Base-by-base conservation (phyloP, 2,113 vertebrate species). In the Pandion haliaetus region DNA sequence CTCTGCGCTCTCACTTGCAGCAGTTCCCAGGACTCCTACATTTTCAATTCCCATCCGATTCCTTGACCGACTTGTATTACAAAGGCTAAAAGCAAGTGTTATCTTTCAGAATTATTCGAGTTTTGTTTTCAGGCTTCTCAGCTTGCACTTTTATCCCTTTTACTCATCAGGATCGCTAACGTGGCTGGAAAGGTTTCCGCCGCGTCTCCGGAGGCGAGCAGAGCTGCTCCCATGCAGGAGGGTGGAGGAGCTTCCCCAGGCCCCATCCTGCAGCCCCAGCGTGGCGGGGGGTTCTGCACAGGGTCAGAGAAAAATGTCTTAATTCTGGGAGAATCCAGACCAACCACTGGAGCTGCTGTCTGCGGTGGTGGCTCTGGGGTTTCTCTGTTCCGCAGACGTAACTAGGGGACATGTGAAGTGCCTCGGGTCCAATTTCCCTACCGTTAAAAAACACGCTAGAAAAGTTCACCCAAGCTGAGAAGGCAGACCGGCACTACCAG, bases 361-460 rank as follows among this genome's bases (percentile, higher is more conserved):
- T 28, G 59, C 0, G 1, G 15, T 1, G 17, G 47, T 1, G 10
- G 67, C 8, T 13, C 44, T 0, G 8, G 55, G 67, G 21, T 28
- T 32, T 4, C 42, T 32, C 67, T 17, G 66, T 4, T 36, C 72
- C 10, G 25, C 70, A 25, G 67, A 12, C 11, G 5, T 5, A 10
- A 2, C 8, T 0, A 3, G 40, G 38, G 55, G 24, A 80, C 36
- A 24, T 1, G 4, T 7, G 18, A 21, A 36, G 34, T 4, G 42
- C 32, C 2, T 2, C 0, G 0, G 25, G 18, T 12, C 50, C 4
- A 0, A 25, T 6, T 45, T 25, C 61, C 26, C 45, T 4, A 6
- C n/a, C 7, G 2, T 29, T 38, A 18, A 29, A 54, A 63, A 20
- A 29, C 2, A 5, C 20, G 8, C 31, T 23, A 9, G 67, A 32